Percentiles rank a stretch among this genome's conserved stretches.
phyloP scores from a whole-genome alignment of 2,113 vertebrate species.

The Brachyistius frenatus region DNA sequence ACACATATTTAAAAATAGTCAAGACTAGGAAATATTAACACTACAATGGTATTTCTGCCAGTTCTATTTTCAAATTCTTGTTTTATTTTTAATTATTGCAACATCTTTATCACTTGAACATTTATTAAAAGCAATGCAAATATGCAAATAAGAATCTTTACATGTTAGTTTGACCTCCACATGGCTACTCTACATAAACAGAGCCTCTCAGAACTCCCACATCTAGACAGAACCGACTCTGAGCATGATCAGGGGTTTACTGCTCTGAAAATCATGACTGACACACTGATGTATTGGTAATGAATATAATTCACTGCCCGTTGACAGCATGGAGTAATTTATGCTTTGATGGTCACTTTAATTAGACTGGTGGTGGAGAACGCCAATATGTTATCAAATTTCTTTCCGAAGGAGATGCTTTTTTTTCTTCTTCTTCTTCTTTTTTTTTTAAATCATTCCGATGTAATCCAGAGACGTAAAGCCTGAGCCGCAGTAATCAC shows the following conservation, averaged over 20 bases:
- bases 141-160: not conserved
- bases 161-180: conserved; percentile 5
- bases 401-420: conserved; percentile 36
- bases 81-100: not conserved
- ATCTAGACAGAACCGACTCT: conserved; percentile 24
- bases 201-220: not conserved
- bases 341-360: conserved; percentile 68
- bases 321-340: conserved; percentile 55
- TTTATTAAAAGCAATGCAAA: not conserved
- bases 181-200: not conserved
- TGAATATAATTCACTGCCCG: conserved; percentile 53
- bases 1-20: not conserved
- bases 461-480: conserved; percentile 23
- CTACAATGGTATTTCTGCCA: not conserved
- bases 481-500: conserved; percentile 25
- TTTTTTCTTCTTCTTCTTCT: not conserved
- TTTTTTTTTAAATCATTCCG: conserved; percentile 11
- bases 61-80: too few relatives aligned
- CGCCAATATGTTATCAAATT: conserved; percentile 40
- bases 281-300: conserved; percentile 58
- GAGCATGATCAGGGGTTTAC: conserved; percentile 19
- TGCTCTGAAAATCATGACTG: conserved; percentile 60
- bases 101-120: not conserved
- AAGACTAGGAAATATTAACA: not conserved
- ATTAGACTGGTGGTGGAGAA: conserved; percentile 50